phyloP scores from a whole-genome alignment of 2,113 vertebrate species.

The Halcyon senegalensis region DNA sequence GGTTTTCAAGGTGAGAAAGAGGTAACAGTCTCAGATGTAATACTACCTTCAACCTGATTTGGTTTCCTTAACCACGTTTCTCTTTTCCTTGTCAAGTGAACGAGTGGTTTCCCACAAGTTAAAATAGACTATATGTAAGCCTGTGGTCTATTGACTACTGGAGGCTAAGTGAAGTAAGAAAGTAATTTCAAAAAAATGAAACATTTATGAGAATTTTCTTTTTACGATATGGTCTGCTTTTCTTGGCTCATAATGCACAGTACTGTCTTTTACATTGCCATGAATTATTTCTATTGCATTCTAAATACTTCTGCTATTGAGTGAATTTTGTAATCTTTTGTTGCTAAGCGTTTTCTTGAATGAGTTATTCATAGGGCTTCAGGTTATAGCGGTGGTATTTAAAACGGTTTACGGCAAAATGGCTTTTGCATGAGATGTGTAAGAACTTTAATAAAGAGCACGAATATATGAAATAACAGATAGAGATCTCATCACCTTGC shows the following conservation, averaged over 20 bases:
- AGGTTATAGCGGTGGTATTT: background rate
- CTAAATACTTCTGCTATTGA: background rate
- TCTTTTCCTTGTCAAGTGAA: background rate
- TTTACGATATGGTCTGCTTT: background rate
- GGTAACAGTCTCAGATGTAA: background rate
- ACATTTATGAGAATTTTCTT: conserved; percentile 42
- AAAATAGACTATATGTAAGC: background rate
- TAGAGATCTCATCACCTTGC: background rate
- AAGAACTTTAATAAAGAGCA: background rate
- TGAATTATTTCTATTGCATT: background rate
- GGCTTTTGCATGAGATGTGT: background rate
- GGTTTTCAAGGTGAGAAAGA: background rate
- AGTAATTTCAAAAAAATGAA: background rate
- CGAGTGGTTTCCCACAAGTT: background rate
- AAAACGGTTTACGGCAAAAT: background rate
- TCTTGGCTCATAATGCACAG: background rate
- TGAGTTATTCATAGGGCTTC: background rate
- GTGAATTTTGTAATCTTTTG: background rate
- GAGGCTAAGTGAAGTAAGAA: conserved; percentile 22
- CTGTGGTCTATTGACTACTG: background rate
- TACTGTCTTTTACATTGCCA: background rate
- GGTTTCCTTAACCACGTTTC: background rate
- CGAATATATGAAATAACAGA: background rate
- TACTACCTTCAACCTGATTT: background rate
- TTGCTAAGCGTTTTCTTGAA: background rate